These are phyloP conservation scores for Pao palembangensis DNA, from an alignment of 2,113 vertebrate species.

Conservation along the genomic window DNA sequence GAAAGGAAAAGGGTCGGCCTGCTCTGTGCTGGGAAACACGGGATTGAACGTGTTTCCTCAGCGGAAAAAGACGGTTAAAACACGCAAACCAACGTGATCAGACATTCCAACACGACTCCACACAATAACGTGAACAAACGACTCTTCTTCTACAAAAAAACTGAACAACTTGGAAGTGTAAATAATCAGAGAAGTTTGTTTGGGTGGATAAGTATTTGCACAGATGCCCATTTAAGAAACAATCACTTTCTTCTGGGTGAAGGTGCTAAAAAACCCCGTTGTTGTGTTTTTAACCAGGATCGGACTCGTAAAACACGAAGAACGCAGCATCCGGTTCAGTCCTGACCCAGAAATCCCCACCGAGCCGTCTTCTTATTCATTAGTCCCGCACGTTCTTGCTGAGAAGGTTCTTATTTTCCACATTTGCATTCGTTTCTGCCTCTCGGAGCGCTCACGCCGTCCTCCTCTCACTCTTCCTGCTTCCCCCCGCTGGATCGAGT, in stretches of 20 bases:
- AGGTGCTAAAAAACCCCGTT: too few relatives aligned
- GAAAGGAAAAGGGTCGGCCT: slow-evolving; percentile 50
- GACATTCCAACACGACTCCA: slow-evolving; percentile 7
- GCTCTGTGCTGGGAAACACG: slow-evolving; percentile 36
- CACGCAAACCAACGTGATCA: slow-evolving; percentile 34
- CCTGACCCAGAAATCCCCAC: slow-evolving; percentile 46
- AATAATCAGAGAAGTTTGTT: too few relatives aligned
- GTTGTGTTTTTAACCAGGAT: too few relatives aligned
- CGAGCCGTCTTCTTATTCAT: slow-evolving; percentile 32
- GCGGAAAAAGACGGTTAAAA: slow-evolving; percentile 31
- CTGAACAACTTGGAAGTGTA: too few relatives aligned
- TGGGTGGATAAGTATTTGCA: too few relatives aligned
- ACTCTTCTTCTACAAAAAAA: not conserved
- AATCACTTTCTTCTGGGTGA: too few relatives aligned
- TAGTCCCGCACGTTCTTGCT: slow-evolving; percentile 18
- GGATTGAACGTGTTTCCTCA: slow-evolving; percentile 42
- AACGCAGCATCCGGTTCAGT: slow-evolving; percentile 19
- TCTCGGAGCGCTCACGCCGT: slow-evolving; percentile 32
- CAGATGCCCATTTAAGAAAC: too few relatives aligned
- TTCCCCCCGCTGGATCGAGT: slow-evolving; percentile 28
- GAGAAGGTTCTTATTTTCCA: slow-evolving; percentile 18
- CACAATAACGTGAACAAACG: slow-evolving; percentile 13
- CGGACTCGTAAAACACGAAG: slow-evolving; percentile 9
- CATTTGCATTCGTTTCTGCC: slow-evolving; percentile 37
- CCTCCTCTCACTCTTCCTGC: slow-evolving; percentile 29